These are phyloP conservation scores for Tinea pellionella DNA, from an alignment of 2,888 invertebrate genomes.

Conservation along the genomic window DNA sequence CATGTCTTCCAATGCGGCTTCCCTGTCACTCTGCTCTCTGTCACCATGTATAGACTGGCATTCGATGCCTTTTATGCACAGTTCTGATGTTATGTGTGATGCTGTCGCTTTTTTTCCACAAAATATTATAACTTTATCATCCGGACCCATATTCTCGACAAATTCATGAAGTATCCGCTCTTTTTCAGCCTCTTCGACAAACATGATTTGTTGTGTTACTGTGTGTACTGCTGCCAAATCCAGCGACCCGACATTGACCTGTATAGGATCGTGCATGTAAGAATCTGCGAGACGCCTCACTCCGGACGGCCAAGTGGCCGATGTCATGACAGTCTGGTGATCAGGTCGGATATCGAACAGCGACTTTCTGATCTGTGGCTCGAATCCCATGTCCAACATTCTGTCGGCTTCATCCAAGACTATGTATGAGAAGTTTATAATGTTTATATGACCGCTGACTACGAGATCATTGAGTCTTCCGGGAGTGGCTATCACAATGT, in stretches of 20 bases:
- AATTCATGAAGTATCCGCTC: slow-evolving; percentile 76
- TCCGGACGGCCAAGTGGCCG: slow-evolving; percentile 94
- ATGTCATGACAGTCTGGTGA: slow-evolving; percentile 96
- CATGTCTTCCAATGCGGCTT: slow-evolving; percentile 87
- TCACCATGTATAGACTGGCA: slow-evolving; percentile 92
- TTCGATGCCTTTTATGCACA: slow-evolving; percentile 74
- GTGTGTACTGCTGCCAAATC: slow-evolving; percentile 92
- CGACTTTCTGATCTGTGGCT: slow-evolving; percentile 87
- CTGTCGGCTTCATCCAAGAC: slow-evolving; percentile 93
- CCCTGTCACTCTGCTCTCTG: slow-evolving; percentile 82
- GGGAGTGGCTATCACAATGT: slow-evolving; percentile 96
- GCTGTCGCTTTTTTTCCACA: slow-evolving; percentile 88
- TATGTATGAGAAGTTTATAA: slow-evolving; percentile 85
- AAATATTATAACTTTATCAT: slow-evolving; percentile 91
- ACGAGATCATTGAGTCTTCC: slow-evolving; percentile 94
- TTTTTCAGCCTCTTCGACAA: slow-evolving; percentile 79
- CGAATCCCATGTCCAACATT: slow-evolving; percentile 90
- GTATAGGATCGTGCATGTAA: slow-evolving; percentile 91
- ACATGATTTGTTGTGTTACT: slow-evolving; percentile 82
- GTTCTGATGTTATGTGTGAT: slow-evolving; percentile 84
- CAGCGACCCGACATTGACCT: slow-evolving; percentile 88
- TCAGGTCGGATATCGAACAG: slow-evolving; percentile 86
- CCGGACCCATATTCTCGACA: slow-evolving; percentile 73
- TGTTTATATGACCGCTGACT: slow-evolving; percentile 75
- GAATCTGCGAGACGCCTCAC: slow-evolving; percentile 86